These are phyloP conservation scores for Alcedo quadribrachys DNA, from an alignment of 2,797 vertebrate genomes.

Conservation along the genomic window DNA sequence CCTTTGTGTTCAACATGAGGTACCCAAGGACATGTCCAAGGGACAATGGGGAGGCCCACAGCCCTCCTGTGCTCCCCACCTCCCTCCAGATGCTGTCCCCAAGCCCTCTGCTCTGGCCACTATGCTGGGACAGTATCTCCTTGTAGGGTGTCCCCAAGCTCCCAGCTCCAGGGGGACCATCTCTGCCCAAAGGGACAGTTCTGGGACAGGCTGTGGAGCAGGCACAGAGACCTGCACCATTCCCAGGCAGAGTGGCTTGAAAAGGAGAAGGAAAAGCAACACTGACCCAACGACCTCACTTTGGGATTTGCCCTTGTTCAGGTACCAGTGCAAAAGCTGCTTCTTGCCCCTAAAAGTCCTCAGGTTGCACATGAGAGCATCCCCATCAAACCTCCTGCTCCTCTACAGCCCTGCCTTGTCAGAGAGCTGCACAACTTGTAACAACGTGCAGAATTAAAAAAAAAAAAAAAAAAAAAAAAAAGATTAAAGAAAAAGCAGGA, in stretches of 20 bases:
- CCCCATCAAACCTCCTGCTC: neutral
- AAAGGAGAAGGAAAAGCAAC: neutral
- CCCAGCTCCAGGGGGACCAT: neutral
- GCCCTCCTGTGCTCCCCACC: neutral
- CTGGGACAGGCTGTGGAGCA: neutral
- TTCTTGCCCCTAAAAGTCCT: neutral
- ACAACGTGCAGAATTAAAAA: neutral
- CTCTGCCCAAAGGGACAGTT: neutral
- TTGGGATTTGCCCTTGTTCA: neutral
- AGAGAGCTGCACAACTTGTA: neutral
- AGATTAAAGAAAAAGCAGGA: neutral
- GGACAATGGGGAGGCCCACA: neutral
- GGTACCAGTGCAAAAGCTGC: neutral
- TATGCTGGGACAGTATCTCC: neutral
- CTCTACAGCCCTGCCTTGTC: neutral
- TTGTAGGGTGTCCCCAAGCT: fast-evolving
- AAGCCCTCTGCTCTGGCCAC: neutral
- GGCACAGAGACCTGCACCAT: fast-evolving
- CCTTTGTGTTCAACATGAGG: neutral
- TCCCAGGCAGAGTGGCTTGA: neutral
- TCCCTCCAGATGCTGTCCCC: neutral
- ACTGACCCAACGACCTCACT: neutral
- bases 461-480: neutral
- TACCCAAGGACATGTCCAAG: neutral
- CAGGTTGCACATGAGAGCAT: neutral